A percentile compares a stretch with the other conserved stretches of the same genome.
These are phyloP conservation scores for Xiphophorus birchmanni DNA, from an alignment of 2,797 vertebrate genomes.

Conservation along the genomic window DNA sequence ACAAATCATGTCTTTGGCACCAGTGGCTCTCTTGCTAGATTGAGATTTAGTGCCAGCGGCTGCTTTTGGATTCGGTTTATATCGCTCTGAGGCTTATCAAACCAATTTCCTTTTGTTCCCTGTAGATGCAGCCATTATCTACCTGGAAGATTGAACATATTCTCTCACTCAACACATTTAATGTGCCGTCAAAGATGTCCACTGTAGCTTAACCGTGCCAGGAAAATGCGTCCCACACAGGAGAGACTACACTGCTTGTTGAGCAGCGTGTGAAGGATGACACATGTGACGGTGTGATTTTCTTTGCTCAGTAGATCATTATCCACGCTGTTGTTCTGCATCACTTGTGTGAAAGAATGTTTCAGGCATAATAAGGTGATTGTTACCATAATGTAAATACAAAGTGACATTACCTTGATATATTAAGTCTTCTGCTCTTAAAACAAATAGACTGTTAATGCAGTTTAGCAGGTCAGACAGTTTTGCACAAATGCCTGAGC, in stretches of 20 bases:
- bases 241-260: conserved; percentile 25
- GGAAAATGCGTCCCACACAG: conserved; percentile 29
- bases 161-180: conserved; percentile 49
- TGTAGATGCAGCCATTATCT: conserved; percentile 52
- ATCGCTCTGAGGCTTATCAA: conserved; percentile 51
- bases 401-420: conserved; percentile 7
- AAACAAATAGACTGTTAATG: neutral
- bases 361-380: conserved; percentile 15
- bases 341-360: conserved; percentile 7
- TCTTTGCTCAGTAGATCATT: conserved; percentile 20
- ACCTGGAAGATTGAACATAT: conserved; percentile 49
- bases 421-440: conserved; percentile 2
- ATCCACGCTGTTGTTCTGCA: conserved; percentile 16
- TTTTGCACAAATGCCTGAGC: neutral
- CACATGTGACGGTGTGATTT: conserved; percentile 26
- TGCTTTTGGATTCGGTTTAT: conserved; percentile 41
- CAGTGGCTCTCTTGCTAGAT: conserved; percentile 25
- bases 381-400: conserved; percentile 6
- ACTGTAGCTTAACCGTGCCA: conserved; percentile 27
- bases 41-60: conserved; percentile 43
- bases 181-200: conserved; percentile 31
- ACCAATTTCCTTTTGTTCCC: conserved; percentile 52
- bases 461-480: conserved; percentile 8
- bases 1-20: conserved; percentile 39
- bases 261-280: conserved; percentile 29